Evolutionary conservation across 2,113 vertebrate genomes (phyloP).

Genomic region (Sinosuthora webbiana): DNA sequence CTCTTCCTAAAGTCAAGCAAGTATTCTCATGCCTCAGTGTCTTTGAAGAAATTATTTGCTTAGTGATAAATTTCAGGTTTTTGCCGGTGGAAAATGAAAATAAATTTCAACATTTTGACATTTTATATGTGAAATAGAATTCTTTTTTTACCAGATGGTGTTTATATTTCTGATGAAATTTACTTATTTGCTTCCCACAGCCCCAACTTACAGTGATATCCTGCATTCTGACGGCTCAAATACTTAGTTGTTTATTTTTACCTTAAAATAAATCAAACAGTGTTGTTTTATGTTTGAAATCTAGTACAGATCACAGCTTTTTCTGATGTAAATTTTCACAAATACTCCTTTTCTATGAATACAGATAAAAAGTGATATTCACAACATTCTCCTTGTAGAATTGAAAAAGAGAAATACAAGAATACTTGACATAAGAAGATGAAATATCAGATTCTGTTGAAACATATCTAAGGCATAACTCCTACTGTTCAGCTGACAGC

Average conservation of each 20-base stretch:
- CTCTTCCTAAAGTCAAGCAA: neutral
- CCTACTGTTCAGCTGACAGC: neutral
- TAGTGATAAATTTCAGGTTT: neutral
- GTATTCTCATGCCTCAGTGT: neutral
- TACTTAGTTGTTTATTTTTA: neutral
- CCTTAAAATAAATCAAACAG: neutral
- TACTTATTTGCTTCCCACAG: neutral
- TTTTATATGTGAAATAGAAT: neutral
- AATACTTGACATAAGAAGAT: neutral
- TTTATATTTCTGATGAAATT: neutral
- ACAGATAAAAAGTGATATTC: neutral
- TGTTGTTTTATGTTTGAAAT: neutral
- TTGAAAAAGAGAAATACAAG: neutral
- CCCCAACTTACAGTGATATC: rapidly evolving
- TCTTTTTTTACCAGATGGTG: neutral
- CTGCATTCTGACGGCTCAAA: neutral
- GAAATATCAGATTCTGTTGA: neutral
- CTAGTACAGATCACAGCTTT: neutral
- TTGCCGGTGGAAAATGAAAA: neutral
- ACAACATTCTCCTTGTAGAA: neutral
- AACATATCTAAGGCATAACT: neutral
- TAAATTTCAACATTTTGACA: neutral
- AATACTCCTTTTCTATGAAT: neutral
- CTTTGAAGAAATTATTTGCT: neutral
- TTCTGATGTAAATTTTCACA: neutral